Conservation (phyloP, 1,140 invertebrate species). For the Drosophila asahinai region DNA sequence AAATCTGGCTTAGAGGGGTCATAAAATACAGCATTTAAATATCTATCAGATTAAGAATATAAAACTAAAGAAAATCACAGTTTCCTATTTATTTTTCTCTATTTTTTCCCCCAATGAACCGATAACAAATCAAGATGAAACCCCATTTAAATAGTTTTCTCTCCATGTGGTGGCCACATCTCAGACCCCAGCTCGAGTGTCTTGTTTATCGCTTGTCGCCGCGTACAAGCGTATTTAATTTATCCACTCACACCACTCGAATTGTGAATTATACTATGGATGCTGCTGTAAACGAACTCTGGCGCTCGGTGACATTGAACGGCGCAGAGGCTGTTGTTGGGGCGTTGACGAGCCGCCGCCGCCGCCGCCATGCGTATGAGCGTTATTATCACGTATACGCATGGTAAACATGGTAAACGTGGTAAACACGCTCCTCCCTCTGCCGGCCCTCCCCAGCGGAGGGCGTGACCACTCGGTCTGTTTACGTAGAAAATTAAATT, state of each 20-base stretch:
- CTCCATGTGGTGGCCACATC: not conserved
- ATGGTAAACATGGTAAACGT: constrained; percentile 33
- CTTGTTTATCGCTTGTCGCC: constrained; percentile 32
- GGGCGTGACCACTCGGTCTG: not conserved
- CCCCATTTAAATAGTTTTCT: constrained; percentile 6
- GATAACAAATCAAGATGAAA: not conserved
- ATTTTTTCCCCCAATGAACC: not conserved
- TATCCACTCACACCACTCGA: constrained; percentile 46
- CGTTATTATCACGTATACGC: constrained; percentile 54
- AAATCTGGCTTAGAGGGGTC: not conserved
- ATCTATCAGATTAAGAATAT: not conserved
- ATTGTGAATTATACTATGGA: constrained; percentile 36
- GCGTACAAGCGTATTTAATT: constrained; percentile 43
- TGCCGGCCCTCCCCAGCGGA: not conserved
- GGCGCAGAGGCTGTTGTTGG: too few relatives aligned
- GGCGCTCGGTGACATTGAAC: constrained; percentile 42
- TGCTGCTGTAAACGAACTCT: constrained; percentile 50
- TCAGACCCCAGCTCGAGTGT: constrained; percentile 20
- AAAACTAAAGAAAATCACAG: not conserved
- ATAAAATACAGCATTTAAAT: not conserved
- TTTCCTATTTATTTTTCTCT: not conserved
- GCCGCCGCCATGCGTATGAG: constrained; percentile 47
- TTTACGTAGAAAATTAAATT: constrained; percentile 20
- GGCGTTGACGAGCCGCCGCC: not conserved
- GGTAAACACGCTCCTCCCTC: constrained; percentile 12